Evolutionary conservation across 1,140 invertebrate genomes (phyloP).

Genomic region (Leguminivora glycinivorella): DNA sequence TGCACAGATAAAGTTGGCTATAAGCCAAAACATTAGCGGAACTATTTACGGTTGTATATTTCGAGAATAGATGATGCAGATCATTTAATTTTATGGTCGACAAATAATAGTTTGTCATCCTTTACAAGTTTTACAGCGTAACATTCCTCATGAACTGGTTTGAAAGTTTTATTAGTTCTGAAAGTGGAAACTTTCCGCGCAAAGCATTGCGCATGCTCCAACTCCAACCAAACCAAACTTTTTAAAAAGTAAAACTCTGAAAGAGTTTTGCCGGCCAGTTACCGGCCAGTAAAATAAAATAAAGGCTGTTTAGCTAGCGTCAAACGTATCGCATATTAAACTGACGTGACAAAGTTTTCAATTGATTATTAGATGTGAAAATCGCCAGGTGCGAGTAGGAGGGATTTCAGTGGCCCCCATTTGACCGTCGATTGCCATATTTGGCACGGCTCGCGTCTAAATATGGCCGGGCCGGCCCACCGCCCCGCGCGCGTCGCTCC

Average conservation of each 20-base stretch:
- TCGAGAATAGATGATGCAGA: conserved; percentile 11
- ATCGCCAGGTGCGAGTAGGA: conserved; percentile 79
- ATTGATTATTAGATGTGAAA: conserved; percentile 77
- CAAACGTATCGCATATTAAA: conserved; percentile 32
- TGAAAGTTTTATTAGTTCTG: neutral
- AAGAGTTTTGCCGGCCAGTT: no score
- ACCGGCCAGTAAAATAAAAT: neutral
- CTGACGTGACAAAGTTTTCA: conserved; percentile 72
- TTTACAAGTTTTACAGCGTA: neutral
- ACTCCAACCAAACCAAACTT: neutral
- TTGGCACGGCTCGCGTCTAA: conserved; percentile 86
- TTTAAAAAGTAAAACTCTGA: neutral
- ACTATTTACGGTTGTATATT: conserved; percentile 5
- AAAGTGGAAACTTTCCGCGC: conserved; percentile 12
- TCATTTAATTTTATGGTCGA: neutral
- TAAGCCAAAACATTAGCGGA: neutral
- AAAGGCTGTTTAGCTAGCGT: conserved; percentile 11
- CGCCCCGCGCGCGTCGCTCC: conserved; percentile 65
- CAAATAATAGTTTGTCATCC: neutral
- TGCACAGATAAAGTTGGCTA: conserved; percentile 2
- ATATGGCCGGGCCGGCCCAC: conserved; percentile 86
- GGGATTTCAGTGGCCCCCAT: conserved; percentile 85
- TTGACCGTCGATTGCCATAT: conserved; percentile 85
- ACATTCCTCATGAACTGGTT: neutral
- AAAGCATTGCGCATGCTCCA: neutral